These are phyloP conservation scores for Gila orcuttii DNA, from an alignment of 2,113 vertebrate genomes.

Conservation along the genomic window DNA sequence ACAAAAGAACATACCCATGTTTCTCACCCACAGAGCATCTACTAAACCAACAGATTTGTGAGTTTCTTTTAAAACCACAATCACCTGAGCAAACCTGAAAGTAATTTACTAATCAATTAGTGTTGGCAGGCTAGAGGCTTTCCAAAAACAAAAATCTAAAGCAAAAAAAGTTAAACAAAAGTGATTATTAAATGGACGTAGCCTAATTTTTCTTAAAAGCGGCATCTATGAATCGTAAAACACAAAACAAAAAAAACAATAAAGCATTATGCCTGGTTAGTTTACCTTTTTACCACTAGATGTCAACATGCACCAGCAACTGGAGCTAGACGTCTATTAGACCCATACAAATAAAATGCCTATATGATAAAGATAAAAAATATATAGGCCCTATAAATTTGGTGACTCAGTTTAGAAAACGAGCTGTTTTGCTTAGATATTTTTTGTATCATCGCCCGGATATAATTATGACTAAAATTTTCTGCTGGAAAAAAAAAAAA, in stretches of 20 bases:
- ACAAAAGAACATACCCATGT: not conserved
- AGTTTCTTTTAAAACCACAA: not conserved
- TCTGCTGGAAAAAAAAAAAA: not conserved
- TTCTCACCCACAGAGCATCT: not conserved
- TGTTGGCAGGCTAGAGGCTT: too few relatives aligned
- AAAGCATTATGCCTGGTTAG: not conserved
- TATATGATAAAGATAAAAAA: not conserved
- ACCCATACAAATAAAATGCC: not conserved
- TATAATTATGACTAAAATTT: not conserved
- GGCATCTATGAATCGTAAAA: too few relatives aligned
- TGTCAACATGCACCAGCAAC: not conserved
- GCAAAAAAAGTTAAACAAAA: not conserved
- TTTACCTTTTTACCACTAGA: conserved; percentile 1
- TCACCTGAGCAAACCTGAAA: not conserved
- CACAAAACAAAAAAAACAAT: too few relatives aligned
- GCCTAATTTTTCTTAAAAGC: not conserved
- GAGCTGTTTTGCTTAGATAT: not conserved
- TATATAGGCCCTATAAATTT: not conserved
- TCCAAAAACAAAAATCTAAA: too few relatives aligned
- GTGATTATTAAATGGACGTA: not conserved
- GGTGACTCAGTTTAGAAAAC: not conserved
- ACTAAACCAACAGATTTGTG: not conserved
- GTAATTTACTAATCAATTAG: not conserved
- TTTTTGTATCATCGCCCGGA: not conserved
- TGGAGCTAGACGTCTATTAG: too few relatives aligned